Evolutionary conservation across 2,113 vertebrate species (phyloP).

Genomic region (Opisthocomus hoazin): DNA sequence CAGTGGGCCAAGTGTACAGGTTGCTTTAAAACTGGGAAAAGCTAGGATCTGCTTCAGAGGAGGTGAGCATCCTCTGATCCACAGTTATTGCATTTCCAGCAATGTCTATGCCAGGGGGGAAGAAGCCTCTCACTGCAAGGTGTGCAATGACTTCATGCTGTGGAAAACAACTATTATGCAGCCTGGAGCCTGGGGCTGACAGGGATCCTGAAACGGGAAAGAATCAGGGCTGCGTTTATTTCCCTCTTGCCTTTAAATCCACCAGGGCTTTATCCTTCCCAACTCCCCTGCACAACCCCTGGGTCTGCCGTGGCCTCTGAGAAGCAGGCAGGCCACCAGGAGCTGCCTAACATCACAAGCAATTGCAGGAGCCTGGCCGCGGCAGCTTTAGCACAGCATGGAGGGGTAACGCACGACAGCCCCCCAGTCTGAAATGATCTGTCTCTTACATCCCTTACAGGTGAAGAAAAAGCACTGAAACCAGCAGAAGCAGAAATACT

Average conservation of each 20-base stretch:
- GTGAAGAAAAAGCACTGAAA: slow-evolving; percentile 10
- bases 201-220: background rate
- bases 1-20: background rate
- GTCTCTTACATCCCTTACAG: slow-evolving; percentile 29
- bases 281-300: background rate
- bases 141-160: accelerated
- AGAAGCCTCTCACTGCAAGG: background rate
- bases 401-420: accelerated
- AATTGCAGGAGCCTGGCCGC: background rate
- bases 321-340: background rate
- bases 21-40: background rate
- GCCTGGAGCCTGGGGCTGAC: background rate
- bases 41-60: background rate
- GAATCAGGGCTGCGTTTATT: background rate
- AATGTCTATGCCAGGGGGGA: background rate
- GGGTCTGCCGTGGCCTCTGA: background rate
- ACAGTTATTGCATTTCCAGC: background rate
- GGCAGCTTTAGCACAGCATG: background rate
- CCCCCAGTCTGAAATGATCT: background rate
- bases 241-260: background rate
- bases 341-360: background rate
- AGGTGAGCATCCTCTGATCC: background rate
- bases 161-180: background rate
- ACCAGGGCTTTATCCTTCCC: background rate
- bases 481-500: background rate